phyloP scores from a whole-genome alignment of 2,113 vertebrate species.

The Eurypyga helias region DNA sequence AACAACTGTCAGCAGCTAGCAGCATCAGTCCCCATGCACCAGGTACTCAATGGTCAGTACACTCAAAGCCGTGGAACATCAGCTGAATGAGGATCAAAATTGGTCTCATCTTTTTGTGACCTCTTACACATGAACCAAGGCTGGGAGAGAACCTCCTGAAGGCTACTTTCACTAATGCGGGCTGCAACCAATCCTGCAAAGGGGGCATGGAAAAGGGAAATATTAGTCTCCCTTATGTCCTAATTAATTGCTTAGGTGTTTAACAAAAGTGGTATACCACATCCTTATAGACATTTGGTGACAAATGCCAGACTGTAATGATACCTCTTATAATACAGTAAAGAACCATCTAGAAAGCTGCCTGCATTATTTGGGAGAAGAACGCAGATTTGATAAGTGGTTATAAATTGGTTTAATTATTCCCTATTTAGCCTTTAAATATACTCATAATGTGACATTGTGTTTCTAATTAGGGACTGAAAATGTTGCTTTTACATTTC shows the following conservation, averaged over 20 bases:
- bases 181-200: neutral
- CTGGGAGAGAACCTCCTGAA: neutral
- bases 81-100: neutral
- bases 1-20: neutral
- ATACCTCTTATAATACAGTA: neutral
- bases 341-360: neutral
- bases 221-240: neutral
- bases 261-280: neutral
- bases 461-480: constrained; percentile 25
- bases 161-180: neutral
- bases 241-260: neutral
- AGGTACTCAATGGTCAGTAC: accelerated
- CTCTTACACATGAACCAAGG: neutral
- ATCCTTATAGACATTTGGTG: neutral
- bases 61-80: neutral
- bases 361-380: neutral
- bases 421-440: constrained; percentile 15
- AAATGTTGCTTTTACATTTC: constrained; percentile 37
- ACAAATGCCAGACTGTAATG: neutral
- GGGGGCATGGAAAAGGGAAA: neutral
- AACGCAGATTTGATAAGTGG: constrained; percentile 5
- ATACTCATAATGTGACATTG: neutral
- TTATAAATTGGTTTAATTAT: constrained; percentile 51
- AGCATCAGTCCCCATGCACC: neutral
- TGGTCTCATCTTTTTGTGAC: neutral